phyloP scores from a whole-genome alignment of 1,140 invertebrate genomes.

The Euura saliciscinereae region DNA sequence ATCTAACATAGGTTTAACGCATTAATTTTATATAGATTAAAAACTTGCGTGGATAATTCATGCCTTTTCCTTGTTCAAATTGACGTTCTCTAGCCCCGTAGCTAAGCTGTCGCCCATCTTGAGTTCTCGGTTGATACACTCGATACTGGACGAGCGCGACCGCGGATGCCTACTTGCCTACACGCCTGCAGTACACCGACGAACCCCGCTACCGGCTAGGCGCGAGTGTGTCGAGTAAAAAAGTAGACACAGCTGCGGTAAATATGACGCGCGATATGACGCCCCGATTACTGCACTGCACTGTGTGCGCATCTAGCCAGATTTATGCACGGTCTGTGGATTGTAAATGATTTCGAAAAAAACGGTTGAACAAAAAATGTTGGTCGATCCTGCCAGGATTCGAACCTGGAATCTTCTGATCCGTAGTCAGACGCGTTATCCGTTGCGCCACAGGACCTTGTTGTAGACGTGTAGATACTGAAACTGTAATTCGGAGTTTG shows the following conservation, averaged over 20 bases:
- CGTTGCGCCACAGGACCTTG: conserved; percentile 79
- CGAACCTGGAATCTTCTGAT: conserved; percentile 75
- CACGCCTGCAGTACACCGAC: no score
- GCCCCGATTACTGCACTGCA: neutral
- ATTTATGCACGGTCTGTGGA: neutral
- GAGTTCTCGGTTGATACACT: neutral
- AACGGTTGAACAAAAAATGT: conserved; percentile 41
- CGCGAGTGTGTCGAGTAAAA: no score
- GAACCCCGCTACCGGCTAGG: no score
- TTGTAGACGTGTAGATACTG: no score
- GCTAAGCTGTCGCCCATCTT: conserved; percentile 62
- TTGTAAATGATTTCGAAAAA: neutral
- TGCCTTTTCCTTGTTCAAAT: conserved; percentile 71
- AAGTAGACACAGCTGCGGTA: no score
- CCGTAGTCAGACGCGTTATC: no score
- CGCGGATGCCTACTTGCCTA: no score
- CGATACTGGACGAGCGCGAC: no score
- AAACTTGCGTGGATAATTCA: conserved; percentile 44
- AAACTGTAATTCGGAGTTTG: no score
- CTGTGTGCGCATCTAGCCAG: neutral
- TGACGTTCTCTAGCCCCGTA: conserved; percentile 60
- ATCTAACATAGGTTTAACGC: no score
- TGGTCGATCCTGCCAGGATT: conserved; percentile 82
- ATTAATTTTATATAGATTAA: conserved; percentile 25
- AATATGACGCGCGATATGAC: neutral